Base-by-base conservation (phyloP, 2,113 vertebrate species). In the Oenanthe melanoleuca region DNA sequence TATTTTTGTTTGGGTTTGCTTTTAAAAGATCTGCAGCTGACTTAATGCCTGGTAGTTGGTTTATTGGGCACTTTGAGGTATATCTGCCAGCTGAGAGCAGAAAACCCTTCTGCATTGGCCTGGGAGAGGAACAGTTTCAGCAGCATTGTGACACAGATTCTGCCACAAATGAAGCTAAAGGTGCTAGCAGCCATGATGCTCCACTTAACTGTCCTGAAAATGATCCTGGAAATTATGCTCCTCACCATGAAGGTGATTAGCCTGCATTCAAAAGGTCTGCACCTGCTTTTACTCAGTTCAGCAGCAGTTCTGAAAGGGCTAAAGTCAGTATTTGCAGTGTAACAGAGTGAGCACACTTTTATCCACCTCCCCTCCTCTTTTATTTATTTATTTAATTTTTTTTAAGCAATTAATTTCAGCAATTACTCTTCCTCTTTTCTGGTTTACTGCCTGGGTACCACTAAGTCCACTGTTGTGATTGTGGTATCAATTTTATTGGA, bases 291-390 rank as follows among this genome's bases (percentile, higher is more conserved):
- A 29, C 9, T 66, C 50, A 42, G 18, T 42, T 89, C 71, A 80
- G 37, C 73, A 57, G 17, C 31, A 81, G 33, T 44, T 84, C 42
- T 67, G 69, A 79, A 64, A 67, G 28, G 26, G 11, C 69, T 73
- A 8, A 81, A 60, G n/a, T 75, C 85, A 60, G 28, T 22, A 19
- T 73, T 82, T 85, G 50, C 31, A 61, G 25, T 33, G 34, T 26
- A 75, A 29, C 3, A 28, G 17, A 88, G 15, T 14, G 28, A 93
- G 14, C 8, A 69, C 6, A 16, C 1, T 75, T 87, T 72, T 42
- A 33, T 20, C 6, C 12, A 0, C 2, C 5, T 49, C 23, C 11
- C 1, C 1, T 3, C 5, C 5, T n/a, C 5, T 11, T 18, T 6
- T 22, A 10, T 13, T 11, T 37, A 5, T 16, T 21, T n/a, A 29